Evolutionary conservation across 1,140 invertebrate genomes (phyloP).

Genomic region (Sinella curviseta): DNA sequence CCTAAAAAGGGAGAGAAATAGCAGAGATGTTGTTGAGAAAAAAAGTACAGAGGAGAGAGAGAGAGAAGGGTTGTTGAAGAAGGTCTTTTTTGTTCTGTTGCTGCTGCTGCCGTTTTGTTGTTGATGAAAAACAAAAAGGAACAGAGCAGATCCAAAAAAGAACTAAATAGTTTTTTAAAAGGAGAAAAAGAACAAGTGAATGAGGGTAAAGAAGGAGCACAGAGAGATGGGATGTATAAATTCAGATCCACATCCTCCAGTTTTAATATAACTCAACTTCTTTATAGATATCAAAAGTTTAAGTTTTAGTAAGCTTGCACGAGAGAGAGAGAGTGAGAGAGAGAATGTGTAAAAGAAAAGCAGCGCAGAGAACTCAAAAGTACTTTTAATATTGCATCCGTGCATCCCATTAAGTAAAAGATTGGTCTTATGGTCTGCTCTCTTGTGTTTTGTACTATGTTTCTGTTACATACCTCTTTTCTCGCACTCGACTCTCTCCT

Average conservation of each 20-base stretch:
- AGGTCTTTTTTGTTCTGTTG: background rate
- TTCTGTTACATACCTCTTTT: background rate
- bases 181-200: background rate
- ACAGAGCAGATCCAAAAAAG: background rate
- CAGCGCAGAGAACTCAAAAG: background rate
- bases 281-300: background rate
- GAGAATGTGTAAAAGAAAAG: background rate
- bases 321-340: too few species aligned
- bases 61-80: background rate
- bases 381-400: conserved; percentile 25
- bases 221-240: too few species aligned
- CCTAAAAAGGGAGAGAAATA: background rate
- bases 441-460: background rate
- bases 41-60: background rate
- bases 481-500: background rate
- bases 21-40: background rate
- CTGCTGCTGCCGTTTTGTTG: too few species aligned
- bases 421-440: background rate
- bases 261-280: background rate
- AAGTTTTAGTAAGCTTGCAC: too few species aligned
- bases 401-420: conserved; percentile 24
- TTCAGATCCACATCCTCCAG: background rate
- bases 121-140: background rate
- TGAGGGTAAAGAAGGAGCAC: background rate
- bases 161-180: background rate